Conservation (phyloP, 2,797 vertebrate species). For the Artibeus lituratus region DNA sequence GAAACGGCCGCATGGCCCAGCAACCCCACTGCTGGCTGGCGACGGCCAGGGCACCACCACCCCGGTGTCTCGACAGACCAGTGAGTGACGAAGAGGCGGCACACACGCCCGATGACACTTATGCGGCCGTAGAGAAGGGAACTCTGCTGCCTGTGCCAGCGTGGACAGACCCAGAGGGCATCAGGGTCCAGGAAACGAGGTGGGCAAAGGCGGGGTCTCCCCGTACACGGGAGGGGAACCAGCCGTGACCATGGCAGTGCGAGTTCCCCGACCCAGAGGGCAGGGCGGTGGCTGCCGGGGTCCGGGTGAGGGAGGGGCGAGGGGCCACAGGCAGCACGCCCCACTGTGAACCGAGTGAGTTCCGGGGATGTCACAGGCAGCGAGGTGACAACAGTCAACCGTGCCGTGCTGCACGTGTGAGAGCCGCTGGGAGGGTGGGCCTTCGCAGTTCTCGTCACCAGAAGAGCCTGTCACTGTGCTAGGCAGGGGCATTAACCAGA, state of each 20-base stretch:
- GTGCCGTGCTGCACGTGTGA: too few relatives aligned
- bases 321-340: neutral
- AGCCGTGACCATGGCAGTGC: accelerated
- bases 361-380: too few relatives aligned
- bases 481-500: neutral
- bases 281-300: neutral
- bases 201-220: neutral
- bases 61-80: neutral
- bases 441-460: neutral
- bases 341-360: too few relatives aligned
- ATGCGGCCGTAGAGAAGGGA: neutral
- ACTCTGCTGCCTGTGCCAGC: neutral
- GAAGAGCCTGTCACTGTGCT: neutral
- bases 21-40: neutral
- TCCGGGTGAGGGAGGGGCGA: neutral
- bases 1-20: neutral
- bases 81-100: too few relatives aligned
- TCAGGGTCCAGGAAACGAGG: accelerated
- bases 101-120: accelerated
- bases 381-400: neutral
- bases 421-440: too few relatives aligned
- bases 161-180: neutral
- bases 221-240: neutral
- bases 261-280: neutral
- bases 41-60: accelerated